Conservation (phyloP, 1,140 invertebrate genomes). For the Diorhabda elongata region DNA sequence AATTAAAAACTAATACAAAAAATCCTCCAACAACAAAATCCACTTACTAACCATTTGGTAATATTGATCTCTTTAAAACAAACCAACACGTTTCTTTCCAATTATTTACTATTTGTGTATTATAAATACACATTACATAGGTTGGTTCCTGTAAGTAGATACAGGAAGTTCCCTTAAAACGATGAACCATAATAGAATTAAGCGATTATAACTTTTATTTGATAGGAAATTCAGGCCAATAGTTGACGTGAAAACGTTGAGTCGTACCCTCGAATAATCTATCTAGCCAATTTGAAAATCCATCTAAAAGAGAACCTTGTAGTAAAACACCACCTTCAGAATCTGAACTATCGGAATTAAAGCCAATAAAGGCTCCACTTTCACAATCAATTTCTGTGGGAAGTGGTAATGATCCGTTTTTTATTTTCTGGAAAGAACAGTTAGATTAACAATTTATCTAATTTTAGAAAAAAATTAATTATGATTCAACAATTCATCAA, state of each 20-base stretch:
- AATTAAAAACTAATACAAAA: conserved; percentile 3
- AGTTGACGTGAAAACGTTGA: conserved; percentile 90
- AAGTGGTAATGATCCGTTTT: neutral
- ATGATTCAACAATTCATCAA: too few species aligned
- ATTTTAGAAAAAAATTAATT: too few species aligned
- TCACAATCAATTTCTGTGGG: conserved; percentile 58
- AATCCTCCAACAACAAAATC: neutral
- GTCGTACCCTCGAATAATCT: conserved; percentile 93
- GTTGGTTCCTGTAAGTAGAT: neutral
- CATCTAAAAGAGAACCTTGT: conserved; percentile 72
- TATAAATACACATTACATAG: conserved; percentile 1
- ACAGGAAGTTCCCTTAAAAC: neutral
- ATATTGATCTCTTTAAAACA: neutral
- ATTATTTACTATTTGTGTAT: neutral
- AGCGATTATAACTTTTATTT: conserved; percentile 35
- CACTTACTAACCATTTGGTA: neutral
- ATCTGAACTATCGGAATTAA: conserved; percentile 69
- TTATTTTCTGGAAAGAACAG: neutral
- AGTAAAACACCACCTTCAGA: conserved; percentile 51
- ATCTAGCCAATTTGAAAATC: conserved; percentile 94
- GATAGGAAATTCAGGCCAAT: conserved; percentile 83
- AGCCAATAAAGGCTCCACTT: conserved; percentile 77
- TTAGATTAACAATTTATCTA: too few species aligned
- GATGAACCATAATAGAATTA: neutral
- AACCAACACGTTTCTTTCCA: neutral